These are phyloP conservation scores for Chironomus tepperi DNA, from an alignment of 1,140 invertebrate genomes.

Conservation along the genomic window DNA sequence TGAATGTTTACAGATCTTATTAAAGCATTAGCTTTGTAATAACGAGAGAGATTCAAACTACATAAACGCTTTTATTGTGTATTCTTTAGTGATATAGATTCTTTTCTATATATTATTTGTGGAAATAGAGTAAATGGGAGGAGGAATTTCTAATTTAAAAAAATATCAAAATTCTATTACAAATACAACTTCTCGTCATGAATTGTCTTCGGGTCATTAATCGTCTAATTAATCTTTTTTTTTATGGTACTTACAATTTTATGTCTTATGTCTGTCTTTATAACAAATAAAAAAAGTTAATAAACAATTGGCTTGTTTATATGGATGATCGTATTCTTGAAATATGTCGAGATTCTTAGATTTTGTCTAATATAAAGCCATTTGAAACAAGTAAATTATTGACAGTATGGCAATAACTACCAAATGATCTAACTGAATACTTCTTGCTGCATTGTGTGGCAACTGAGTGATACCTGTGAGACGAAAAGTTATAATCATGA, in stretches of 20 bases:
- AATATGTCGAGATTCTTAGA: neutral
- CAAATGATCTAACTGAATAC: neutral
- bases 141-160: too few species aligned
- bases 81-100: too few species aligned
- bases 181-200: too few species aligned
- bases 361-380: neutral
- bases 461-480: neutral
- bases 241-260: too few species aligned
- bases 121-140: too few species aligned
- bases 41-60: neutral
- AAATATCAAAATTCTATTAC: too few species aligned
- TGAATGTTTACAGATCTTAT: neutral
- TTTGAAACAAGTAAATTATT: neutral
- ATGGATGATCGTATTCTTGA: neutral
- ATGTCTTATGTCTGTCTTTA: neutral
- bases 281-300: neutral
- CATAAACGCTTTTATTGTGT: neutral
- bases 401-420: neutral
- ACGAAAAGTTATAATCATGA: neutral
- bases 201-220: too few species aligned
- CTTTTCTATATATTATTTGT: too few species aligned
- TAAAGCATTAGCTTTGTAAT: conserved; percentile 4
- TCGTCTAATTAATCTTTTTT: too few species aligned
- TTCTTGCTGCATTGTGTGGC: neutral
- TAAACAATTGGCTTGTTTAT: neutral